These are phyloP conservation scores for Pavo muticus DNA, from an alignment of 2,113 vertebrate genomes.

Conservation along the genomic window DNA sequence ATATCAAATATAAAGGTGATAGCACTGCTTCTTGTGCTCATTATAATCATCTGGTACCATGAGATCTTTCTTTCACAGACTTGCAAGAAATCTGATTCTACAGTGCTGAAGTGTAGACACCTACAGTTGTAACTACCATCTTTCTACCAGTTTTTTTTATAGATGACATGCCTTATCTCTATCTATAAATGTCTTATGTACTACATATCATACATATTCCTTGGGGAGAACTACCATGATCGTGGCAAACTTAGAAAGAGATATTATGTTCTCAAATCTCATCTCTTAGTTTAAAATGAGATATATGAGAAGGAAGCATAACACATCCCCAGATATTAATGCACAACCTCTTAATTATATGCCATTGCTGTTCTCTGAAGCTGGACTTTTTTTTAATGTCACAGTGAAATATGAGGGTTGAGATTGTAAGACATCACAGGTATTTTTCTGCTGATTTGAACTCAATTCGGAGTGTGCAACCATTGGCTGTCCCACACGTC, in stretches of 20 bases:
- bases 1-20: constrained; percentile 21
- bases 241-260: not conserved
- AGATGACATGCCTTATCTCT: not conserved
- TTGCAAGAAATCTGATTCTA: not conserved
- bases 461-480: not conserved
- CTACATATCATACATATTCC: rapidly evolving
- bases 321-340: not conserved
- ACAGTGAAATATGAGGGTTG: not conserved
- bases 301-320: not conserved
- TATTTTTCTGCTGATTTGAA: not conserved
- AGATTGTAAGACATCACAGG: not conserved
- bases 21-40: not conserved
- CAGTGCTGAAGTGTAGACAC: not conserved
- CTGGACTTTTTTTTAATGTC: not conserved
- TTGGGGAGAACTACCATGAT: not conserved
- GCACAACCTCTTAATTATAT: not conserved
- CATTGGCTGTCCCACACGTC: rapidly evolving
- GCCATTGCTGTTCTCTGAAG: not conserved
- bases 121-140: not conserved
- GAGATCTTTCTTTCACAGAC: not conserved
- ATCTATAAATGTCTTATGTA: not conserved
- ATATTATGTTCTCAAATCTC: not conserved
- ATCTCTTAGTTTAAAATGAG: not conserved
- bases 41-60: not conserved
- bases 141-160: not conserved